Evolutionary conservation across 2,797 vertebrate genomes (phyloP).

Genomic region (Pseudopleuronectes americanus): DNA sequence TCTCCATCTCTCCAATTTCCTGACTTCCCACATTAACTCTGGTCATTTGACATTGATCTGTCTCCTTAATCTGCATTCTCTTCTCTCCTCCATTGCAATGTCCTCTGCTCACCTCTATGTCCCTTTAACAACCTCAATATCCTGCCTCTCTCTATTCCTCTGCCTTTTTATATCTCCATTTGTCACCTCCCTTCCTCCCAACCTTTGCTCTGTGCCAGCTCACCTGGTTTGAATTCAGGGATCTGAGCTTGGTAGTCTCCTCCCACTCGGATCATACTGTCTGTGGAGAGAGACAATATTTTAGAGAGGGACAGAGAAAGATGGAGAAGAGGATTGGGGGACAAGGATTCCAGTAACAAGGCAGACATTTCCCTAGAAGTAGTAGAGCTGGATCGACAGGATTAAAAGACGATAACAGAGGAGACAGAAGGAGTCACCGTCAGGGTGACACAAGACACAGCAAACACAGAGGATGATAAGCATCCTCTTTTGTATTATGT

Average conservation of each 20-base stretch:
- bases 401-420: background rate
- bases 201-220: slow-evolving; percentile 26
- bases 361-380: background rate
- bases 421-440: background rate
- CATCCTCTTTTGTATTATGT: background rate
- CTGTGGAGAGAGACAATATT: slow-evolving; percentile 70
- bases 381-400: slow-evolving; percentile 5
- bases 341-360: background rate
- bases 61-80: slow-evolving; percentile 39
- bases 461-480: background rate
- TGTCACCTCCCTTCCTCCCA: background rate
- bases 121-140: slow-evolving; percentile 18
- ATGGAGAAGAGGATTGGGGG: background rate
- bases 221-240: slow-evolving; percentile 94
- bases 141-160: slow-evolving; percentile 7
- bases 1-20: slow-evolving; percentile 1
- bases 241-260: slow-evolving; percentile 95
- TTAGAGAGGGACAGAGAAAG: background rate
- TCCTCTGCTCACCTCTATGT: slow-evolving; percentile 22
- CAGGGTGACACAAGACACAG: slow-evolving; percentile 4
- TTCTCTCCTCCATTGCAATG: slow-evolving; percentile 19
- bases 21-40: background rate
- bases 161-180: background rate
- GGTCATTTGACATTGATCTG: slow-evolving; percentile 32
- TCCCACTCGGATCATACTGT: slow-evolving; percentile 96